Percentiles rank a stretch among this genome's conserved stretches.
These are phyloP conservation scores for Epinotia brunnichana DNA, from an alignment of 2,888 invertebrate species.

Conservation along the genomic window DNA sequence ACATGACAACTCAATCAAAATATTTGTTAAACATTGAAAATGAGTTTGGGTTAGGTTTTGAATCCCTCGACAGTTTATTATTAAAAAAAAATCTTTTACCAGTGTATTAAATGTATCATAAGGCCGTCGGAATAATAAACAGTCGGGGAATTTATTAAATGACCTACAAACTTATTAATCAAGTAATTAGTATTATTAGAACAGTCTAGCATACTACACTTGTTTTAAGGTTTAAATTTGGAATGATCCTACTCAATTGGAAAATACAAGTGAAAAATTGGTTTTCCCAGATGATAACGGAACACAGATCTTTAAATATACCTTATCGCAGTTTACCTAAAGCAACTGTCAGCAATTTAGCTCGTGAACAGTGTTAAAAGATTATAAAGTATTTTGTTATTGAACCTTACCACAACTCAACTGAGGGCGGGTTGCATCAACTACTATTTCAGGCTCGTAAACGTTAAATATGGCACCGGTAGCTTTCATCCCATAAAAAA, in stretches of 20 bases:
- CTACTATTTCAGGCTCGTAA: too few species aligned
- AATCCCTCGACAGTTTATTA: too few species aligned
- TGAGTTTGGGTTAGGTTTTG: too few species aligned
- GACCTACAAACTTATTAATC: neutral
- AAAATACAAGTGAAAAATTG: conserved; percentile 7
- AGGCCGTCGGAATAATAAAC: too few species aligned
- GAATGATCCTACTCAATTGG: neutral
- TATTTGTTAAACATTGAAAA: too few species aligned
- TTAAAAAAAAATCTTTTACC: too few species aligned
- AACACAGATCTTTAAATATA: conserved; percentile 36
- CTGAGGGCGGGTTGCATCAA: too few species aligned
- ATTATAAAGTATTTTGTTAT: neutral
- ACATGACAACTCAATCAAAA: conserved; percentile 26
- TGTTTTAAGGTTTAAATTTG: neutral
- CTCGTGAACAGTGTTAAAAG: neutral
- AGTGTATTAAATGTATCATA: too few species aligned
- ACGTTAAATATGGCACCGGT: too few species aligned
- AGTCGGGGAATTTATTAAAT: too few species aligned
- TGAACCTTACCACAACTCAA: neutral
- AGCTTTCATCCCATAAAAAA: too few species aligned
- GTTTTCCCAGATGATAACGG: conserved; percentile 22
- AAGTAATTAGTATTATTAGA: neutral
- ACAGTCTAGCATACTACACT: neutral
- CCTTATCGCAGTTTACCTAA: conserved; percentile 13
- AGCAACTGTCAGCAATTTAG: neutral